Base-by-base conservation (phyloP, 2,113 vertebrate genomes). In the Epinephelus lanceolatus region DNA sequence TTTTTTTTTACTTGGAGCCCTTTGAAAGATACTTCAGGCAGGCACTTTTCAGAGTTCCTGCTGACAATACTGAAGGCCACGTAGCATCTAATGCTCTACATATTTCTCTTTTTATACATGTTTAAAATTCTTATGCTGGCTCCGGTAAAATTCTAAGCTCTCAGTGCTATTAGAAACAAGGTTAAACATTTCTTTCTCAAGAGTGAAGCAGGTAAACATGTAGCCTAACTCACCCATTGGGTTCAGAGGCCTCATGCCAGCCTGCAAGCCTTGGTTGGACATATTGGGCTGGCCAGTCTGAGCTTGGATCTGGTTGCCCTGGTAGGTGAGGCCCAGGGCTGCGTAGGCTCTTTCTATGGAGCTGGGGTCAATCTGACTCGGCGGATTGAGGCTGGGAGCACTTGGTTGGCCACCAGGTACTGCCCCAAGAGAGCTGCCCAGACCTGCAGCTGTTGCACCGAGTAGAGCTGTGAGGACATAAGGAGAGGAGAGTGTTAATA, bases 321-420 rank as follows among this genome's bases (percentile, higher is more conserved):
- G 98, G 92, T 99, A 99, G 67, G 98, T 97, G 63, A 99, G 96
- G 77, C 98, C 98, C 14, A 99, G 95, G 14, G 98, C 98, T 69
- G 98, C 98, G 0, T 99, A 99, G 47, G 98, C 98, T 92, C 98
- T 94, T 87, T 99, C 98, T 70, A 99, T 99, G 42, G 98, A 99
- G 93, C 98, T 99, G 85, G 98, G 98, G 89, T 99, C 98, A 84
- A 99, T 99, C 94, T 98, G 97, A 92, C 96, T 97, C 21, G 97
- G 95, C 45, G 97, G 96, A 94, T 97, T 99, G 76, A 99, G 95
- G 92, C 91, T 97, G 57, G 98, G 95, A 0, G 97, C 74, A 78
- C 95, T 96, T 78, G 96, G 96, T 37, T 97, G 97, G 56, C 97
- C 96, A 78, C 98, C 97, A 0, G 97, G 95, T 37, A 97, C 94